Percentiles rank a stretch among this genome's conserved stretches.
Conservation (phyloP, 2,113 vertebrate genomes). For the Lepidothrix coronata region DNA sequence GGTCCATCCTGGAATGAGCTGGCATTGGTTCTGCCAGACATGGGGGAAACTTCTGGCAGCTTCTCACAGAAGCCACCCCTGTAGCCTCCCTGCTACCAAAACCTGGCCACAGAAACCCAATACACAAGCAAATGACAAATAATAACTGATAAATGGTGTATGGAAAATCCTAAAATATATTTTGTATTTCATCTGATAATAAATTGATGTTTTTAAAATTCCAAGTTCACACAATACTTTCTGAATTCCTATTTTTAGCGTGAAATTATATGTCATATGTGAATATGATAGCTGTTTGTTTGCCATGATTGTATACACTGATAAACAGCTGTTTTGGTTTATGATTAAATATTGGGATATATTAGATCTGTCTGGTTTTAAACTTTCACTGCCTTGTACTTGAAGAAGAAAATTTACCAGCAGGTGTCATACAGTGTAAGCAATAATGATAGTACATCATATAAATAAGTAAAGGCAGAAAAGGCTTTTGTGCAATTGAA, state of each 20-base stretch:
- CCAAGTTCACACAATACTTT: background rate
- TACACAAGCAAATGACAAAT: background rate
- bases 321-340: background rate
- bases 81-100: too few relatives aligned
- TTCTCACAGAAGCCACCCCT: too few relatives aligned
- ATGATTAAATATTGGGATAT: background rate
- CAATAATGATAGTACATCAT: background rate
- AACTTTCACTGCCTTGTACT: background rate
- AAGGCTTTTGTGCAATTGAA: background rate
- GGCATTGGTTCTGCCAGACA: too few relatives aligned
- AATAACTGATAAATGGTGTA: background rate
- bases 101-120: too few relatives aligned
- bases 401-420: background rate
- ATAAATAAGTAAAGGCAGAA: background rate
- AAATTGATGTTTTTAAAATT: background rate
- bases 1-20: too few relatives aligned
- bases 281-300: background rate
- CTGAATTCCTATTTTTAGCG: background rate
- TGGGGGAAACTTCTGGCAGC: too few relatives aligned
- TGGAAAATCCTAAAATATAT: background rate
- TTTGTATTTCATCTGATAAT: background rate
- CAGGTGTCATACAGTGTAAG: background rate
- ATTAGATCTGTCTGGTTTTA: background rate
- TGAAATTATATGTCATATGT: background rate
- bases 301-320: background rate